phyloP scores from a whole-genome alignment of 2,888 invertebrate species.

The Nomada goodeniana region DNA sequence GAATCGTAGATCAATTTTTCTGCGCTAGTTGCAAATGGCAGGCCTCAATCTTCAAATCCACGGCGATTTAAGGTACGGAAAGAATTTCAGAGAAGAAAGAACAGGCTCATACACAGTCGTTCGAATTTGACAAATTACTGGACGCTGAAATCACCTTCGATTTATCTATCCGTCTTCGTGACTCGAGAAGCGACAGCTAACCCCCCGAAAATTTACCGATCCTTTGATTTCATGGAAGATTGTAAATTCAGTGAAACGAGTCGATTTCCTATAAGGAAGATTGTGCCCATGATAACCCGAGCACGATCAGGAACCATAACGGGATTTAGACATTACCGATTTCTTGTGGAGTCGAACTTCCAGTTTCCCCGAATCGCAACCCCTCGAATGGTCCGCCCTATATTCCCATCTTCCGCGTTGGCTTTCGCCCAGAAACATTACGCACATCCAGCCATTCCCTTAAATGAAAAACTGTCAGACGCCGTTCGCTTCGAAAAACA shows the following conservation, averaged over 20 bases:
- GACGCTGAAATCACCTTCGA: too few relatives aligned
- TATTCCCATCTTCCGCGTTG: background rate
- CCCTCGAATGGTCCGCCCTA: constrained; percentile 1
- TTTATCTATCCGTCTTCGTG: too few relatives aligned
- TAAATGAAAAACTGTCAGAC: background rate
- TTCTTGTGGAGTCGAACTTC: constrained; percentile 12
- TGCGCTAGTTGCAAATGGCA: too few relatives aligned
- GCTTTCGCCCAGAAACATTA: background rate
- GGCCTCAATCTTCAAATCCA: too few relatives aligned
- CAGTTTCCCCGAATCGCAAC: constrained; percentile 8
- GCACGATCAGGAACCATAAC: constrained; percentile 35
- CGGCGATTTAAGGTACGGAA: too few relatives aligned
- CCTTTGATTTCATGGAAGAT: too few relatives aligned
- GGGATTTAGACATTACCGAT: constrained; percentile 26
- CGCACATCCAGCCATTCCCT: background rate
- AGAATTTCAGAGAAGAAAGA: too few relatives aligned
- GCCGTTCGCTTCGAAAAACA: background rate
- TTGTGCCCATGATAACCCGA: constrained; percentile 16
- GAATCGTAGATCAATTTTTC: too few relatives aligned
- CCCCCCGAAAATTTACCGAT: too few relatives aligned
- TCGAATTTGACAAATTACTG: too few relatives aligned
- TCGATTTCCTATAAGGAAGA: constrained; percentile 17
- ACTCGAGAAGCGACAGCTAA: too few relatives aligned
- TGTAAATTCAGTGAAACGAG: constrained; percentile 46
- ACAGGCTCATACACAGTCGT: too few relatives aligned